phyloP scores from a whole-genome alignment of 2,113 vertebrate genomes.

The Rallus limicola region DNA sequence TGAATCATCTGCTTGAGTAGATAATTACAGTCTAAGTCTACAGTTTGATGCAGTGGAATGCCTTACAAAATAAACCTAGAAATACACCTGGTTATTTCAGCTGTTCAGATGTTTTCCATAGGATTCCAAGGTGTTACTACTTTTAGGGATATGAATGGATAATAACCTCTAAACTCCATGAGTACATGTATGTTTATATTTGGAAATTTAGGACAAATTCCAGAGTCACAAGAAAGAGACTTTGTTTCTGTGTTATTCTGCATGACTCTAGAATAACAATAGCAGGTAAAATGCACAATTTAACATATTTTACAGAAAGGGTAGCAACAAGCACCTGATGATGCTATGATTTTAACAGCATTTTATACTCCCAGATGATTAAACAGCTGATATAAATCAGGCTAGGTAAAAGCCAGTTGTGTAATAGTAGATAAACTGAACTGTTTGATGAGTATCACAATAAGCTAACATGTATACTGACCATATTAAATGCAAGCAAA shows the following conservation, averaged over 20 bases:
- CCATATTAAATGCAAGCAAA: background rate
- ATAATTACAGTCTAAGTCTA: background rate
- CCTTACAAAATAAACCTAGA: background rate
- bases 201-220: background rate
- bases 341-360: background rate
- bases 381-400: background rate
- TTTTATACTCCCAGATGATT: background rate
- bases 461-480: background rate
- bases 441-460: background rate
- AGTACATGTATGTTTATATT: background rate
- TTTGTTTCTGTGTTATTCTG: background rate
- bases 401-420: background rate
- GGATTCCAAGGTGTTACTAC: background rate
- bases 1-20: background rate
- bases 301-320: background rate
- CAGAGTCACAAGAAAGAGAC: background rate
- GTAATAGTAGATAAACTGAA: background rate
- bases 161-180: rapidly evolving
- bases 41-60: background rate
- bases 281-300: background rate
- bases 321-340: background rate
- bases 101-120: background rate
- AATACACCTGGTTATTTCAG: background rate
- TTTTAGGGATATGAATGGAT: background rate
- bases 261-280: background rate